Evolutionary conservation across 2,113 vertebrate genomes (phyloP).

Genomic region (Ptyas mucosa): DNA sequence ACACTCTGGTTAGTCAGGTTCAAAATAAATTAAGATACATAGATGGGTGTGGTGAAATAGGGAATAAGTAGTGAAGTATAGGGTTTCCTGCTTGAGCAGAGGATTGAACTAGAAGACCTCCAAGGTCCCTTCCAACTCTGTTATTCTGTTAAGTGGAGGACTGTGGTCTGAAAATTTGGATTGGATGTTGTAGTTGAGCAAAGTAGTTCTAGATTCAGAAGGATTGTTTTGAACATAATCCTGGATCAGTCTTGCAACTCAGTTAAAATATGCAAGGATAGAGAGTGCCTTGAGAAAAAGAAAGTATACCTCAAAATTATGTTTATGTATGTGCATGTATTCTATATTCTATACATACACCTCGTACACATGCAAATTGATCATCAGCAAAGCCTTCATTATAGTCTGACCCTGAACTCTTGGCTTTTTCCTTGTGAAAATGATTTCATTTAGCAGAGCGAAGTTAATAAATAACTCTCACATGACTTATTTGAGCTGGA

Average conservation of each 20-base stretch:
- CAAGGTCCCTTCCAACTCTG: background rate
- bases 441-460: conserved; percentile 70
- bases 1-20: background rate
- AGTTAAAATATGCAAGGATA: background rate
- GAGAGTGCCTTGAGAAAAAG: background rate
- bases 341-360: background rate
- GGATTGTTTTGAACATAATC: background rate
- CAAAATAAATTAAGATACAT: background rate
- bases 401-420: conserved; percentile 52
- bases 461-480: conserved; percentile 77
- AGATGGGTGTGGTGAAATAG: background rate
- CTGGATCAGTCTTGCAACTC: background rate
- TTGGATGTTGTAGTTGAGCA: background rate
- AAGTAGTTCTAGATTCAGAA: background rate
- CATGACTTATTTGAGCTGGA: conserved; percentile 48
- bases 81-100: background rate
- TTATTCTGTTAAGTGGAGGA: background rate
- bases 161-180: background rate
- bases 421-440: conserved; percentile 64
- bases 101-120: background rate
- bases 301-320: background rate
- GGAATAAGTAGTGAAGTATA: background rate
- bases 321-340: background rate
- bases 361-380: conserved; percentile 10
- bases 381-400: background rate